Conservation (phyloP, 1,140 invertebrate species). For the Trachymyrmex septentrionalis region DNA sequence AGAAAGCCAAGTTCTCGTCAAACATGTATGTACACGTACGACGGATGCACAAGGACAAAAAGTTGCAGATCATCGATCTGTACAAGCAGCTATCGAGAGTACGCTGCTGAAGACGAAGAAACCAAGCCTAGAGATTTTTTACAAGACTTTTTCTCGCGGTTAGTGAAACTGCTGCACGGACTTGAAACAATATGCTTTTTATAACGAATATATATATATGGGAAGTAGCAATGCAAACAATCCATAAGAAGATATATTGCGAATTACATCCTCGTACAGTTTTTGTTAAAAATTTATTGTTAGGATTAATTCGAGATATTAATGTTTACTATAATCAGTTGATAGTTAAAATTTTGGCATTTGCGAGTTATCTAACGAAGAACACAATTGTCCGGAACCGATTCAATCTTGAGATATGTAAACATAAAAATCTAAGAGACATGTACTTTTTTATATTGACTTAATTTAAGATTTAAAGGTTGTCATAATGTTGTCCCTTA, state of each 20-base stretch:
- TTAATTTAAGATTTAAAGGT: too few relatives aligned
- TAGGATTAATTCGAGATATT: not conserved
- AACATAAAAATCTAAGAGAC: too few relatives aligned
- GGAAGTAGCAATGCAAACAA: not conserved
- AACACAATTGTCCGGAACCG: too few relatives aligned
- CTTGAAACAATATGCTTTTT: constrained; percentile 5
- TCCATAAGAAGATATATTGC: constrained; percentile 17
- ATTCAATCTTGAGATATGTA: too few relatives aligned
- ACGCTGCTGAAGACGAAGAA: constrained; percentile 45
- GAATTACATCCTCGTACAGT: not conserved
- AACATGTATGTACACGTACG: constrained; percentile 84
- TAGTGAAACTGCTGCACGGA: not conserved
- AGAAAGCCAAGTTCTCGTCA: constrained; percentile 84
- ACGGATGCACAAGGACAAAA: constrained; percentile 77
- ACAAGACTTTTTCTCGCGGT: not conserved
- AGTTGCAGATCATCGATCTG: constrained; percentile 78
- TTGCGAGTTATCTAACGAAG: not conserved
- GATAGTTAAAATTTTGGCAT: not conserved
- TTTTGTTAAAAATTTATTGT: not conserved
- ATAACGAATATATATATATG: not conserved
- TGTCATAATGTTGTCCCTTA: too few relatives aligned
- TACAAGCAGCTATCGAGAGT: constrained; percentile 72
- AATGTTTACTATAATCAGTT: not conserved
- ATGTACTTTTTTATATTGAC: too few relatives aligned
- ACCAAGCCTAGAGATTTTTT: not conserved